These are phyloP conservation scores for Spodoptera litura DNA, from an alignment of 1,140 invertebrate genomes.

Conservation along the genomic window DNA sequence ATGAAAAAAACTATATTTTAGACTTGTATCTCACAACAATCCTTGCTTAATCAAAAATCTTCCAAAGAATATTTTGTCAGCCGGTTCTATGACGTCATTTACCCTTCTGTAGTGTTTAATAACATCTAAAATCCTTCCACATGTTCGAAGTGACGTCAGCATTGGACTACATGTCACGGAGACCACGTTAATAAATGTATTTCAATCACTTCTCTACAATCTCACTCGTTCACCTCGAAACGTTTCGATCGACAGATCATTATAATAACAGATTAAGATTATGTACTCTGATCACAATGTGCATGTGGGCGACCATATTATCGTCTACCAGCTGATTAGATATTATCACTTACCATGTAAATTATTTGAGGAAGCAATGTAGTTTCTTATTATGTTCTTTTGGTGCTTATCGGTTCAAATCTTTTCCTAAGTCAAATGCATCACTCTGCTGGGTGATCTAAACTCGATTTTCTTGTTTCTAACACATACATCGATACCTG, in stretches of 20 bases:
- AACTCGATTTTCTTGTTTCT: constrained; percentile 3
- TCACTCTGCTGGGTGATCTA: constrained; percentile 12
- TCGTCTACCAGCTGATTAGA: neutral
- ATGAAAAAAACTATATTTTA: no score
- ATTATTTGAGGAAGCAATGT: constrained; percentile 12
- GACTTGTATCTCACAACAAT: no score
- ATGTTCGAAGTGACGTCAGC: neutral
- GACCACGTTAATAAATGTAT: constrained; percentile 24
- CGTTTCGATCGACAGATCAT: constrained; percentile 34
- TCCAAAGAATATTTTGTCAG: no score
- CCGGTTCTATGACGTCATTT: neutral
- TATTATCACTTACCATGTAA: neutral
- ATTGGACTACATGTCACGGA: constrained; percentile 17
- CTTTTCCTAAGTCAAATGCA: neutral
- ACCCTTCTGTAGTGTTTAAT: neutral
- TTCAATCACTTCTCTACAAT: neutral
- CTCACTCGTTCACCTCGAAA: constrained; percentile 36
- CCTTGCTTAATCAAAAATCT: no score
- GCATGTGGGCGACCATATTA: neutral
- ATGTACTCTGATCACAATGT: constrained; percentile 11
- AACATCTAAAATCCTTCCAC: constrained; percentile 1
- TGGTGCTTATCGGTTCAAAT: neutral
- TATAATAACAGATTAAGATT: constrained; percentile 39
- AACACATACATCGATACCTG: neutral
- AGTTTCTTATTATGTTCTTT: neutral